phyloP scores from a whole-genome alignment of 2,113 vertebrate species.

The Nannospalax galili region DNA sequence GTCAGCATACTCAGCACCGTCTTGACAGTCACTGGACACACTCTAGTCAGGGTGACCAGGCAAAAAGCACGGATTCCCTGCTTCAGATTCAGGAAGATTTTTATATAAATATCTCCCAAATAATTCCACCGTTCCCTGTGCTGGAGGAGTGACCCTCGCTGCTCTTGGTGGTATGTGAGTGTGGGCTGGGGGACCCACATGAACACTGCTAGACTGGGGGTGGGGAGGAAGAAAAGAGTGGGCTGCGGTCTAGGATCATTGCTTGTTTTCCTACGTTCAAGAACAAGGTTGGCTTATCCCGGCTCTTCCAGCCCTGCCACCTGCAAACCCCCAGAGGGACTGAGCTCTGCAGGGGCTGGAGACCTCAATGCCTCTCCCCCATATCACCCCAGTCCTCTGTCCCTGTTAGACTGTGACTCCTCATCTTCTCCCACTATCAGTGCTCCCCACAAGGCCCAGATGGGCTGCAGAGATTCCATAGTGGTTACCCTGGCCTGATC shows the following conservation, averaged over 20 bases:
- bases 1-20: neutral
- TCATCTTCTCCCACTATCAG: neutral
- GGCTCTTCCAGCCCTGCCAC: neutral
- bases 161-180: neutral
- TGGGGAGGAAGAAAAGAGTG: neutral
- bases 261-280: neutral
- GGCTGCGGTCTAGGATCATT: neutral
- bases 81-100: neutral
- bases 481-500: neutral
- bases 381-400: neutral
- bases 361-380: neutral
- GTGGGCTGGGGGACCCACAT: neutral
- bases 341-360: neutral
- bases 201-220: neutral
- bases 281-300: neutral
- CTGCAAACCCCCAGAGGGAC: neutral
- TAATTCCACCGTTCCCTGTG: neutral
- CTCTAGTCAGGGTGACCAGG: neutral
- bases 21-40: no score
- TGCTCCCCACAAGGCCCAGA: neutral
- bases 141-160: neutral
- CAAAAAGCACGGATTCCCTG: neutral
- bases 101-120: neutral
- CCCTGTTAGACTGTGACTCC: neutral
- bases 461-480: neutral